Base-by-base conservation (phyloP, 2,888 invertebrate genomes). In the Drosophila longiperda region DNA sequence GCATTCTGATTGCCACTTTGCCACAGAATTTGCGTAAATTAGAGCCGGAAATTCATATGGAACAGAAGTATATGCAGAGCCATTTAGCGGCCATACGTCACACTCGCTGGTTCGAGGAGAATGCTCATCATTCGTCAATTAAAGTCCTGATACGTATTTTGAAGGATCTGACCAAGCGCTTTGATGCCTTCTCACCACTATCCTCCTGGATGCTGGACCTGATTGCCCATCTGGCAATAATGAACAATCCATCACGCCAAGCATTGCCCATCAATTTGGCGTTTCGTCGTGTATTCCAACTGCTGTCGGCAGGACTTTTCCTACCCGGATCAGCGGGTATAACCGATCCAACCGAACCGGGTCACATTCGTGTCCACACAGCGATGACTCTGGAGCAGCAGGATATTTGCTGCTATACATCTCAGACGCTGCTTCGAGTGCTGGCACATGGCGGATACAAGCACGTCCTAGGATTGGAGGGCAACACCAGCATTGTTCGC, bases 141-240 rank as follows among this genome's bases (percentile, higher is more conserved):
- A 99, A 99, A 94, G 97, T 98, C 8, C 93, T 99, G 17, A 98
- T 99, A 82, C 95, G 99, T 2, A 94, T 99, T 32, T 94, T 99
- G n/a, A 95, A 98, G 74, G 99, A 99, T 94, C 95, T 99, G 89
- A 96, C 97, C 84, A 95, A 95, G 61, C 95, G 99, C 20, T 99
- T 98, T 94, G 95, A 97, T 75, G 99, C 99, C 0, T 95, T 99
- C 70, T 95, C 97, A 72, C 97, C 98, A 1, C 94, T 99, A 11
- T 97, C 97, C 1, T 98, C 99, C 0, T 99, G 99, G 99, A 98
- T 99, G 96, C 94, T 99, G 40, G 99, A 99, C 94, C 94, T 99
- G 49, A 94, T 99, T 88, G 98, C 98, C 0, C 99, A 99, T 93
- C 97, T 98, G 94, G 97, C 98, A 71, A 97, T 99, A 80, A 97